A percentile compares a stretch with the other conserved stretches of the same genome.
Conservation (phyloP, 1,140 invertebrate species). For the Zaprionus gabonicus region DNA sequence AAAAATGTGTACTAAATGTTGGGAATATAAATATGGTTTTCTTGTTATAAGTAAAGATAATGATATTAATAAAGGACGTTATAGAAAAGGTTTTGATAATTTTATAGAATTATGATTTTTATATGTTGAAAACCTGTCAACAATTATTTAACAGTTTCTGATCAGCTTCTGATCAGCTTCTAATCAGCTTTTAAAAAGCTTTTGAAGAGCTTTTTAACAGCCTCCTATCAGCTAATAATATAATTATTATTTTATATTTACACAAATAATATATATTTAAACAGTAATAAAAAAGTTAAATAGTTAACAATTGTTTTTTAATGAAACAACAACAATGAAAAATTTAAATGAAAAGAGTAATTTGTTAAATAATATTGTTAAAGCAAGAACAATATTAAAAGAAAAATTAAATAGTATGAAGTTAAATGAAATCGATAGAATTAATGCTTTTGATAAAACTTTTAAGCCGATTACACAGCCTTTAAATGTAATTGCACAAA, state of each 20-base stretch:
- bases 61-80: constrained; percentile 25
- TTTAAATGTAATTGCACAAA: constrained; percentile 12
- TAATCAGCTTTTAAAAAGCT: neutral
- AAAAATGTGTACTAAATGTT: constrained; percentile 56
- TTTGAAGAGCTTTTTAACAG: neutral
- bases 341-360: too few species aligned
- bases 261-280: too few species aligned
- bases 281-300: too few species aligned
- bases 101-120: constrained; percentile 13
- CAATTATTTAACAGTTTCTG: too few species aligned
- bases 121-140: too few species aligned
- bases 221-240: too few species aligned
- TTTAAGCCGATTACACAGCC: constrained; percentile 6
- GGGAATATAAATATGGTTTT: constrained; percentile 62
- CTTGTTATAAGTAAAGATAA: constrained; percentile 71
- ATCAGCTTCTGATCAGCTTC: constrained; percentile 15
- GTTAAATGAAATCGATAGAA: constrained; percentile 14
- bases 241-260: too few species aligned
- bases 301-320: too few species aligned
- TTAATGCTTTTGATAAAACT: constrained; percentile 1
- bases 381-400: neutral
- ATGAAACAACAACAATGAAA: too few species aligned
- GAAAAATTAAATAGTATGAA: constrained; percentile 14
- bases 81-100: constrained; percentile 20
- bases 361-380: too few species aligned